Base-by-base conservation (phyloP, 2,797 vertebrate genomes). In the Cossypha caffra region DNA sequence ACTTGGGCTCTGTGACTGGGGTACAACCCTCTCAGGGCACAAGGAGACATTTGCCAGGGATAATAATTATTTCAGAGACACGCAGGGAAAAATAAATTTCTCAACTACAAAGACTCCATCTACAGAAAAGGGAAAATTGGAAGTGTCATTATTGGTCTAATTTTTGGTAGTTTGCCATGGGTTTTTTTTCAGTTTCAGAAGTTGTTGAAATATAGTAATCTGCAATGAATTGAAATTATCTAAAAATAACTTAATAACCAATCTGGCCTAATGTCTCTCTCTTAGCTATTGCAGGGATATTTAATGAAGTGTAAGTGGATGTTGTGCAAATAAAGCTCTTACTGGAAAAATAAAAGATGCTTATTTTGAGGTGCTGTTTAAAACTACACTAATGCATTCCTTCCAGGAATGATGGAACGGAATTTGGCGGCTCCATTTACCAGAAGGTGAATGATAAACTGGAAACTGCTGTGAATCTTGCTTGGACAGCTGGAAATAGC, bases 401-500 rank as follows among this genome's bases (percentile, higher is more conserved):
- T 97, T 96, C 72, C 96, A 99, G 99, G 96, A 99, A 99, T 5
- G 99, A 99, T 14, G 99, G 99, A 33, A 99, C 99, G 1, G 99
- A 99, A 95, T 99, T 99, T 69, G 99, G 99, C 0, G 99, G 99
- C 81, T 99, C 99, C 94, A 99, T 99, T 98, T 99, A 99, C 97
- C 99, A 99, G 98, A 99, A 99, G 95, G 99, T 99, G 96, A 99
- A 99, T 45, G 98, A 99, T 58, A 98, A 99, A 94, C 97, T 99
- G 98, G 99, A 99, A 98, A 99, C 99, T 0, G 99, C 99, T 0
- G 99, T 99, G 85, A 99, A 99, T 90, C 97, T 99, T 48, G 99
- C 99, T 74, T 99, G 99, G 99, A 99, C 99, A 33, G 99, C 99
- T 5, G 99, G 99, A 31, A 99, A 99, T 88, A 99, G 99, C 98